These are phyloP conservation scores for Epistrophella euchroma DNA, from an alignment of 2,888 invertebrate genomes.

Conservation along the genomic window DNA sequence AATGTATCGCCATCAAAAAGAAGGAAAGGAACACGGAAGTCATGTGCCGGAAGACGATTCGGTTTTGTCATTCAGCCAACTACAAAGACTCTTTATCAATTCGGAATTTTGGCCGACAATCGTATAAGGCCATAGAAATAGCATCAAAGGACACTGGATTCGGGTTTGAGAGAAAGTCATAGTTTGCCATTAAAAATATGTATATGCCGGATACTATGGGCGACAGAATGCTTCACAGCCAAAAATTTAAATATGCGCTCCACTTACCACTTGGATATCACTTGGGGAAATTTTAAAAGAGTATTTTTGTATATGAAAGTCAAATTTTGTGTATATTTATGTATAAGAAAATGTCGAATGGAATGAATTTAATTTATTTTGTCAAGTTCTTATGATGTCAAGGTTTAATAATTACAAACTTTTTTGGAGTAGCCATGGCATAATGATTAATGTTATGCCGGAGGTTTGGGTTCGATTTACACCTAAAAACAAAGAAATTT, in stretches of 20 bases:
- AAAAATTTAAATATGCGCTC: conserved; percentile 26
- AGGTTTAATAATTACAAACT: too few relatives aligned
- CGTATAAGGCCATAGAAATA: conserved; percentile 11
- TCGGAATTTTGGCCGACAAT: conserved; percentile 53
- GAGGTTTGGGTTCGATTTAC: too few relatives aligned
- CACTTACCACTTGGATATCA: neutral
- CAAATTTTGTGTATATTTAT: too few relatives aligned
- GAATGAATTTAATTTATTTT: too few relatives aligned
- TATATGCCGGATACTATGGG: conserved; percentile 47
- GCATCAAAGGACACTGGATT: conserved; percentile 27
- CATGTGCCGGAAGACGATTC: conserved; percentile 69
- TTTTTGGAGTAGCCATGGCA: too few relatives aligned
- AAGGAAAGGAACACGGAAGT: conserved; percentile 30
- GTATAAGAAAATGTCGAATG: too few relatives aligned
- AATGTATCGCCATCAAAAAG: neutral
- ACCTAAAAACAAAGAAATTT: too few relatives aligned
- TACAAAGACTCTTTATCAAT: conserved; percentile 63
- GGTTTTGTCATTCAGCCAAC: conserved; percentile 72
- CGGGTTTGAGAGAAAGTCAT: neutral
- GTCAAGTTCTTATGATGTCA: too few relatives aligned
- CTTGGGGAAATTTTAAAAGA: neutral
- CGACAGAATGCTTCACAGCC: conserved; percentile 72
- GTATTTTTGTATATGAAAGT: too few relatives aligned
- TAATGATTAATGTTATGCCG: too few relatives aligned
- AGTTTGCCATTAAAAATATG: conserved; percentile 19